These are phyloP conservation scores for Eupithecia dodoneata DNA, from an alignment of 2,888 invertebrate genomes.

Conservation along the genomic window DNA sequence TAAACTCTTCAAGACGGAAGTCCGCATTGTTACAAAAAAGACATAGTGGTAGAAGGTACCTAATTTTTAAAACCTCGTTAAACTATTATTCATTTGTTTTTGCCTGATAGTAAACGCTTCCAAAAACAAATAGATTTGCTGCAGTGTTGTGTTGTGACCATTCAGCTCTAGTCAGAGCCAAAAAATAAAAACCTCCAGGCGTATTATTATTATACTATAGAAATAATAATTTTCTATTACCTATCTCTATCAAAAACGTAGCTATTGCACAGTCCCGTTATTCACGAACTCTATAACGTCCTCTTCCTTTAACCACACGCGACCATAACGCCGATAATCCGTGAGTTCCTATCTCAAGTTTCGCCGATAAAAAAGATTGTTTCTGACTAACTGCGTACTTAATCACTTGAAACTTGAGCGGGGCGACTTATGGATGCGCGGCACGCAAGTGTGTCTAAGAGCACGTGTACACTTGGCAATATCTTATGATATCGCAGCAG, in stretches of 20 bases:
- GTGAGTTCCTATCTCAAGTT: constrained; percentile 23
- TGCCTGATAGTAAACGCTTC: no score
- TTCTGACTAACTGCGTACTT: constrained; percentile 47
- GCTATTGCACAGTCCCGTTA: not conserved
- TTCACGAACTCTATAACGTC: not conserved
- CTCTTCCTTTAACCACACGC: constrained; percentile 14
- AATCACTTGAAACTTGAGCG: constrained; percentile 53
- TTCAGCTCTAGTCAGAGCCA: not conserved
- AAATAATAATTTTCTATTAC: no score
- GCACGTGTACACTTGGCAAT: constrained; percentile 20
- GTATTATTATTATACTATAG: no score
- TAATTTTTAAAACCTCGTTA: no score
- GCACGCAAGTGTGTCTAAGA: constrained; percentile 50
- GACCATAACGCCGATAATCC: constrained; percentile 9
- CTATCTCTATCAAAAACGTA: no score
- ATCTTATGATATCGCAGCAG: not conserved
- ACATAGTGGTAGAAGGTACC: no score
- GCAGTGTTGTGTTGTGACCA: not conserved
- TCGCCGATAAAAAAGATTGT: constrained; percentile 49
- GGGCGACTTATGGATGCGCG: constrained; percentile 45
- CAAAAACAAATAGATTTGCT: no score
- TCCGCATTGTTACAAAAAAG: no score
- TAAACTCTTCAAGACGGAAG: no score
- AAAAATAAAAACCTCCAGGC: not conserved
- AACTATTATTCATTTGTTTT: no score